phyloP scores from a whole-genome alignment of 2,888 invertebrate genomes.

The Eumerus sabulonum region DNA sequence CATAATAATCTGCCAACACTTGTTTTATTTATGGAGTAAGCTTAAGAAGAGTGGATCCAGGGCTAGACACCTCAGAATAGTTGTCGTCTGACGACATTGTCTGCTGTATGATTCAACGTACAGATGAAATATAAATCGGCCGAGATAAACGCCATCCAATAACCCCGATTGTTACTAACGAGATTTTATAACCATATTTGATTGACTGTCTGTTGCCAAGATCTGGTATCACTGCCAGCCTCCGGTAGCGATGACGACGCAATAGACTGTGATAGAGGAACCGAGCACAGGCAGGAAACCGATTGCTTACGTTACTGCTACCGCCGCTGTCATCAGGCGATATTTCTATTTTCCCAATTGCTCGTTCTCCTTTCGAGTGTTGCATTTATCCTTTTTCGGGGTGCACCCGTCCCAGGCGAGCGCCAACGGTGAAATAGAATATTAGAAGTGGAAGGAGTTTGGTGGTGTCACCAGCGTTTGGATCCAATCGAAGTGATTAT shows the following conservation, averaged over 20 bases:
- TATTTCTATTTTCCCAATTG: slow-evolving; percentile 30
- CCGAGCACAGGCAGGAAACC: slow-evolving; percentile 18
- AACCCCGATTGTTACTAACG: slow-evolving; percentile 37
- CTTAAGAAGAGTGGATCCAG: too few species aligned
- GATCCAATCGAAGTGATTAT: slow-evolving; percentile 65
- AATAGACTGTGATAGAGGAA: slow-evolving; percentile 3
- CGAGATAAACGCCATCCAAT: not conserved
- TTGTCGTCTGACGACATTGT: too few species aligned
- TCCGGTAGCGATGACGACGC: not conserved
- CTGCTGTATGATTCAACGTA: slow-evolving; percentile 4
- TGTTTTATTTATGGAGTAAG: too few species aligned
- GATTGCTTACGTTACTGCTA: not conserved
- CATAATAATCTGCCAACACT: slow-evolving; percentile 67
- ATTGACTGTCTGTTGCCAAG: slow-evolving; percentile 51
- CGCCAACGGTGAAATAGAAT: not conserved
- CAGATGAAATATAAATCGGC: slow-evolving; percentile 40
- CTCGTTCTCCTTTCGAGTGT: slow-evolving; percentile 9
- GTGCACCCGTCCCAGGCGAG: slow-evolving; percentile 8
- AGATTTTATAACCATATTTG: slow-evolving; percentile 63
- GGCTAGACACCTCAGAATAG: too few species aligned
- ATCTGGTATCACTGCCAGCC: slow-evolving; percentile 40
- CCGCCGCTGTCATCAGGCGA: slow-evolving; percentile 24
- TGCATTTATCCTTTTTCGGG: slow-evolving; percentile 46
- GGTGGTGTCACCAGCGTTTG: slow-evolving; percentile 51
- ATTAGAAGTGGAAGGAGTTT: slow-evolving; percentile 33